Evolutionary conservation across 53 echinoderm and acorn worm species (phyloP).

Genomic region (Stichopus horrens): DNA sequence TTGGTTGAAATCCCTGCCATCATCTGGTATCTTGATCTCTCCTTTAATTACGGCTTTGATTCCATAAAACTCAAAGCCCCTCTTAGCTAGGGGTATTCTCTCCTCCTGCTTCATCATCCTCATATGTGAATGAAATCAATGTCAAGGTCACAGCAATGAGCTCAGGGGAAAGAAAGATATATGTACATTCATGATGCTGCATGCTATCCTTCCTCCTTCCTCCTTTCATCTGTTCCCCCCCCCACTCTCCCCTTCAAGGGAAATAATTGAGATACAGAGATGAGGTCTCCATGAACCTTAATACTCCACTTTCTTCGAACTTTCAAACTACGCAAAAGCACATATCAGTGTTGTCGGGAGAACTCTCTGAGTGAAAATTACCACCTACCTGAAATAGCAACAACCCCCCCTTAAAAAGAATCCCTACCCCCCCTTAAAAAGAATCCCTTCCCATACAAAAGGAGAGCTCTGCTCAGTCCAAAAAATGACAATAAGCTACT

Average conservation of each 20-base stretch:
- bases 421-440: too few relatives aligned
- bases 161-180: neutral
- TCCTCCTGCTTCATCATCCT: conserved; percentile 4
- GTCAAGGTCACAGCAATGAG: neutral
- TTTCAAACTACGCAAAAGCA: too few relatives aligned
- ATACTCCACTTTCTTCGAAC: too few relatives aligned
- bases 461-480: too few relatives aligned
- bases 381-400: too few relatives aligned
- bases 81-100: conserved; percentile 10
- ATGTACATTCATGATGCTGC: neutral
- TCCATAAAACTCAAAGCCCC: conserved; percentile 51
- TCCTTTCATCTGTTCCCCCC: neutral
- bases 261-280: too few relatives aligned
- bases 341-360: too few relatives aligned
- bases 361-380: too few relatives aligned
- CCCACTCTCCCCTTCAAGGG: neutral
- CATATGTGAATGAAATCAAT: conserved; percentile 33
- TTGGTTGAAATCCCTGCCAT: neutral
- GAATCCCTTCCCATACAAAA: too few relatives aligned
- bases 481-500: too few relatives aligned
- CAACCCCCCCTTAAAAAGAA: too few relatives aligned
- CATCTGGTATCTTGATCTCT: conserved; percentile 40
- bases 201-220: neutral
- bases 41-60: conserved; percentile 61
- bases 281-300: too few relatives aligned